Evolutionary conservation across 2,888 invertebrate genomes (phyloP), one percentile per base, ranked within the genome.

Genomic region (Ophioninae sp.): DNA sequence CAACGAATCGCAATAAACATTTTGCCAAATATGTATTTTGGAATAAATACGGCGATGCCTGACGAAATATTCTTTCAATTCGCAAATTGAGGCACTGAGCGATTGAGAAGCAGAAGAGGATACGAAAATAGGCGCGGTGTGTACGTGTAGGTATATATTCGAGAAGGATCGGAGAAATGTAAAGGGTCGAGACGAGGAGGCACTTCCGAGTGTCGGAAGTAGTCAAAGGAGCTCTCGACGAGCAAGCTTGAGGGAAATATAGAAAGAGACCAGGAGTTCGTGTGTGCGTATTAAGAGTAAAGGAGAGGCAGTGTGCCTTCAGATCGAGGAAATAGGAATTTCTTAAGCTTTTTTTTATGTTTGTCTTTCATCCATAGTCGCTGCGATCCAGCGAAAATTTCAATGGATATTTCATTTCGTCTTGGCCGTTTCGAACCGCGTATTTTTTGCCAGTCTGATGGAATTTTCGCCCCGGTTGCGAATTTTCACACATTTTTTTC

Each of bases 341-440:
- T 89, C 89, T 88, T 88, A 88, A 88, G 89, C 87, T 84, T 39
- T 87, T 51, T 71, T 39, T 64, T 65, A 51, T 91, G 89, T 91
- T 91, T 90, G 90, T 87, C 88, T 87, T 90, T 88, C 89, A 88
- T 89, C 89, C 86, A 85, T 37, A 44, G 30, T 30, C 3, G 39
- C 51, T 69, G 68, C 63, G 13, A 64, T 20, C 23, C 51, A 51
- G 67, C 59, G 39, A 72, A 79, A 83, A 83, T 79, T 82, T 22
- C 13, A 65, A 56, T 61, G 67, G 44, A 44, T 23, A 59, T 74
- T 44, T 76, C 76, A 76, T 58, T 63, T 79, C 9, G 61, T 44
- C 39, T 23, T 68, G 61, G 22, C 65, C 41, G 9, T n/a, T 64
- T 58, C 41, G 63, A 64, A 20, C 20, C 59, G 20, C n/a, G 8